Percentiles rank a stretch among this genome's conserved stretches.
These are phyloP conservation scores for Cerceris rybyensis DNA, from an alignment of 2,888 invertebrate genomes.

Conservation along the genomic window DNA sequence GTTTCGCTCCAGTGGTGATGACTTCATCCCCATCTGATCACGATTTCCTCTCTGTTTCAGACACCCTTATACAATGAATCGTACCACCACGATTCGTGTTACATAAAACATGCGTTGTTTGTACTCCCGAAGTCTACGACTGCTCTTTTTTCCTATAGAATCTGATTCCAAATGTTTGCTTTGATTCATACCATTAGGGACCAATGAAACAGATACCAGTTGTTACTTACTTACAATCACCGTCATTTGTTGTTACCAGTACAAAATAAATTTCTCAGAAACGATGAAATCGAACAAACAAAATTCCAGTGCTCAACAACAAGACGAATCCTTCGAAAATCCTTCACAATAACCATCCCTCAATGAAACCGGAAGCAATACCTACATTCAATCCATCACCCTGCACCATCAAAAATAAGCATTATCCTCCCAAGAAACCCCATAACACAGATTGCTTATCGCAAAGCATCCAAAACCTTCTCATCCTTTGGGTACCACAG, in stretches of 20 bases:
- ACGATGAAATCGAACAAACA: too few species aligned
- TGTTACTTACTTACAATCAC: too few species aligned
- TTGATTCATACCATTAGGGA: too few species aligned
- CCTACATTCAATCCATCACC: background rate
- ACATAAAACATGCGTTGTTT: background rate
- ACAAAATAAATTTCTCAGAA: too few species aligned
- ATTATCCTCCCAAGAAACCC: background rate
- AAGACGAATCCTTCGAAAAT: too few species aligned
- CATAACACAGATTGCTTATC: slow-evolving; percentile 5
- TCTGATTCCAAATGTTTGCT: too few species aligned
- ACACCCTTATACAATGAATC: slow-evolving; percentile 20
- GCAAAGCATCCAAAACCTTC: background rate
- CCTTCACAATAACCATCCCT: background rate
- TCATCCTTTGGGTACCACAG: background rate
- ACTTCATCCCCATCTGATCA: slow-evolving; percentile 75
- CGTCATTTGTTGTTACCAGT: too few species aligned
- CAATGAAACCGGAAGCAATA: background rate
- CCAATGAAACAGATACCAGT: too few species aligned
- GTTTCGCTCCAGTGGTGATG: slow-evolving; percentile 68
- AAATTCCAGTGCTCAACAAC: too few species aligned
- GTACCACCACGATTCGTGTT: background rate
- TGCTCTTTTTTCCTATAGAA: too few species aligned
- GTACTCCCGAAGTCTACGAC: background rate
- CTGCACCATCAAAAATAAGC: background rate
- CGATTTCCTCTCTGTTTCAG: slow-evolving; percentile 54